Percentiles rank a stretch among this genome's conserved stretches.
phyloP scores from a whole-genome alignment of 2,113 vertebrate species.

The Phycodurus eques region DNA sequence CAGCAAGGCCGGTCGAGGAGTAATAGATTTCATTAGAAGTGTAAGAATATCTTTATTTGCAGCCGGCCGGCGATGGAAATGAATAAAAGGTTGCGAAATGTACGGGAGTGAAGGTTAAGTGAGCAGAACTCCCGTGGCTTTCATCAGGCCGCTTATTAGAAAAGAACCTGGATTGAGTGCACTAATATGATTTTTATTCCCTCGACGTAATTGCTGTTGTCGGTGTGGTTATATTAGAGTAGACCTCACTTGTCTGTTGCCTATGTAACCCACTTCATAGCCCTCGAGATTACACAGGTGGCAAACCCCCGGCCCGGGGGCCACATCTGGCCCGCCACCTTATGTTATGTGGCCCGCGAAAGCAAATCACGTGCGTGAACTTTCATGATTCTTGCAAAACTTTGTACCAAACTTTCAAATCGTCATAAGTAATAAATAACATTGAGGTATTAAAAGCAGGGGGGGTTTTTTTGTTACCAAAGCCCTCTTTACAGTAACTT shows the following conservation, averaged over 20 bases:
- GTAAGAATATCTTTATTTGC: conserved; percentile 7
- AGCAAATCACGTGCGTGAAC: too few relatives aligned
- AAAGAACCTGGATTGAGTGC: background rate
- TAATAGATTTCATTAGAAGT: conserved; percentile 19
- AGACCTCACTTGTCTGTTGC: background rate
- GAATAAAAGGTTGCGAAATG: conserved; percentile 17
- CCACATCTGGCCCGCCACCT: too few relatives aligned
- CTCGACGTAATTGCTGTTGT: background rate
- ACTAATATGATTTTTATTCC: background rate
- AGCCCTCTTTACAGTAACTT: too few relatives aligned
- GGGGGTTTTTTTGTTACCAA: too few relatives aligned
- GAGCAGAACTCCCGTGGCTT: conserved; percentile 1
- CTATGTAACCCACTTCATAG: background rate
- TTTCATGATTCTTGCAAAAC: too few relatives aligned
- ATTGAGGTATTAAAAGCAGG: too few relatives aligned
- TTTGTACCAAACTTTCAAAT: too few relatives aligned
- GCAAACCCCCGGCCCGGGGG: too few relatives aligned
- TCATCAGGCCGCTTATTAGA: background rate
- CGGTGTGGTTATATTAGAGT: background rate
- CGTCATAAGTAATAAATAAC: too few relatives aligned
- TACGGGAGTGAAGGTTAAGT: conserved; percentile 1
- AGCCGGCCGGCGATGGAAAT: conserved; percentile 9
- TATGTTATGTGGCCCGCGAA: too few relatives aligned
- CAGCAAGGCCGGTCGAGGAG: conserved; percentile 1
- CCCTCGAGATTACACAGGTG: too few relatives aligned